A percentile compares a stretch with the other conserved stretches of the same genome.
Evolutionary conservation across 92 coral and sea anemone genomes (phyloP).

Genomic region (Scolanthus callimorphus): DNA sequence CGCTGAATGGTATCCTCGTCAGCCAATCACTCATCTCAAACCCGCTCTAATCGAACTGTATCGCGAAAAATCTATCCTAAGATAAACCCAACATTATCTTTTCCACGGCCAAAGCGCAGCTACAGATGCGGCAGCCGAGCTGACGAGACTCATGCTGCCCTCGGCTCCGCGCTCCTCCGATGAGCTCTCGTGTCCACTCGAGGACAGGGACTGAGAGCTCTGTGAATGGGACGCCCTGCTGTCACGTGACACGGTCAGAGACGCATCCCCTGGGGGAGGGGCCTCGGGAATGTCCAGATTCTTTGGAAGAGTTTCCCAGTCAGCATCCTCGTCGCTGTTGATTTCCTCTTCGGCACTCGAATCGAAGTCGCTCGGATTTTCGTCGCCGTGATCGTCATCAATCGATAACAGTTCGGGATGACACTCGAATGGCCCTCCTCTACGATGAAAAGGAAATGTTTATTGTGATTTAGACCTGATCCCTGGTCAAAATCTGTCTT

Average conservation of each 20-base stretch:
- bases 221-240: conserved; percentile 29
- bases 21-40: no score
- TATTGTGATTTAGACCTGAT: no score
- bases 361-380: conserved; percentile 42
- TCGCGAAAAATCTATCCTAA: no score
- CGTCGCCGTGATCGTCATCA: conserved; percentile 38
- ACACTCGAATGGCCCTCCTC: conserved; percentile 78
- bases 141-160: conserved; percentile 64
- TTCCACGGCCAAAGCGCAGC: conserved; percentile 99
- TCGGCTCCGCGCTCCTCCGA: conserved; percentile 55
- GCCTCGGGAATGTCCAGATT: conserved; percentile 46
- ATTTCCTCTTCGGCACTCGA: conserved; percentile 51
- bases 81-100: no score
- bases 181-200: conserved; percentile 21
- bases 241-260: conserved; percentile 1
- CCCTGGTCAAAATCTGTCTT: no score
- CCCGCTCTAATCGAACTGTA: no score
- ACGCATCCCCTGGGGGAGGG: neutral
- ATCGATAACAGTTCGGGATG: conserved; percentile 71
- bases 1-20: no score
- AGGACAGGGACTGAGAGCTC: conserved; percentile 12
- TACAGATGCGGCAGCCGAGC: conserved; percentile 94
- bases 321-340: conserved; percentile 82
- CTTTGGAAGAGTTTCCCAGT: conserved; percentile 85
- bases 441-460: conserved; percentile 10